These are phyloP conservation scores for Crossaster papposus DNA, from an alignment of 53 echinoderm and acorn worm genomes.

Conservation along the genomic window DNA sequence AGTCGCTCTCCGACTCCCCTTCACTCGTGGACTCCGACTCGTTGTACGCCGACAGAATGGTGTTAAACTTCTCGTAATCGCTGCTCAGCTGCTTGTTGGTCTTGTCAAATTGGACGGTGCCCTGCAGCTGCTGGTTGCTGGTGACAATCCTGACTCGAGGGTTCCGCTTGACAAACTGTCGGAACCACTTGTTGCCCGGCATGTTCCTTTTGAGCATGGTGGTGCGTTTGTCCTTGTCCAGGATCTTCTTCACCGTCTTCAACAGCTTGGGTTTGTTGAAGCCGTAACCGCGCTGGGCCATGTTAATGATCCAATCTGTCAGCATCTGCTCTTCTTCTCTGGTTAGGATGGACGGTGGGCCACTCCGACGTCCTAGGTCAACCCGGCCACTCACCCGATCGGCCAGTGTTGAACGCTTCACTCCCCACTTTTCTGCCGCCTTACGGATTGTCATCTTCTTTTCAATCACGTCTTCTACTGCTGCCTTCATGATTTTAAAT, in stretches of 20 bases:
- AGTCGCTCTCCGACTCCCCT: background rate
- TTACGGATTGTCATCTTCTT: slow-evolving; percentile 54
- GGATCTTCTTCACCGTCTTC: slow-evolving; percentile 58
- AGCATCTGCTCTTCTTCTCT: slow-evolving; percentile 51
- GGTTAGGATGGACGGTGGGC: slow-evolving; percentile 49
- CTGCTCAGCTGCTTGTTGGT: background rate
- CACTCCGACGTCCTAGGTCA: slow-evolving; percentile 44
- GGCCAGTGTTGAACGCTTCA: slow-evolving; percentile 50
- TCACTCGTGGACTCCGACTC: slow-evolving; percentile 9
- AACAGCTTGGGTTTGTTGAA: slow-evolving; percentile 51
- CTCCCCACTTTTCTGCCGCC: slow-evolving; percentile 36
- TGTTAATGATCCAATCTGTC: slow-evolving; percentile 49
- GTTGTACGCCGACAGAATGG: background rate
- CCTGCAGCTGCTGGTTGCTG: background rate
- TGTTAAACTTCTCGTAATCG: slow-evolving; percentile 7
- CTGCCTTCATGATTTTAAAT: slow-evolving; percentile 42
- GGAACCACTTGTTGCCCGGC: slow-evolving; percentile 62
- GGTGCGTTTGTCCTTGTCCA: slow-evolving; percentile 56
- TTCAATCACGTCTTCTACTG: slow-evolving; percentile 55
- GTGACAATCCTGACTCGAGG: slow-evolving; percentile 32
- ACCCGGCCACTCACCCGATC: slow-evolving; percentile 49
- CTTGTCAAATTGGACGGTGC: background rate
- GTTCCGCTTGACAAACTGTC: slow-evolving; percentile 56
- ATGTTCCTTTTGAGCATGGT: slow-evolving; percentile 49
- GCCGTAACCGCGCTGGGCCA: slow-evolving; percentile 49